These are phyloP conservation scores for Harpagifer antarcticus DNA, from an alignment of 2,797 vertebrate genomes.

Conservation along the genomic window DNA sequence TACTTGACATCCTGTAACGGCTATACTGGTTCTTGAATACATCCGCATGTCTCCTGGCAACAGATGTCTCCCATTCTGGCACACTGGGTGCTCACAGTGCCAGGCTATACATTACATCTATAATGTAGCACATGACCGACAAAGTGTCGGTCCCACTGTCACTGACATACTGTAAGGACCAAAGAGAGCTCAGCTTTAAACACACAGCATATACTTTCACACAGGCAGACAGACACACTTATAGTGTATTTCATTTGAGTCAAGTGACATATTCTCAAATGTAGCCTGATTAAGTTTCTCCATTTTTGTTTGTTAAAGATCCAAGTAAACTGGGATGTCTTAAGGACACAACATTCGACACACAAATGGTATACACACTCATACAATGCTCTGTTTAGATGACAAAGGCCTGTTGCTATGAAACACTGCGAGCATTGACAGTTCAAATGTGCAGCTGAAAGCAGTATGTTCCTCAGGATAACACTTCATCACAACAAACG, in stretches of 20 bases:
- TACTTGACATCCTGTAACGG: conserved; percentile 45
- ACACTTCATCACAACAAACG: conserved; percentile 2
- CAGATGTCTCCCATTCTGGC: conserved; percentile 54
- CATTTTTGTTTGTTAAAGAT: conserved; percentile 11
- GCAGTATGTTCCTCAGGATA: conserved; percentile 12
- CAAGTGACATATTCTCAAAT: neutral
- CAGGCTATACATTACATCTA: conserved; percentile 10
- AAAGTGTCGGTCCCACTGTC: neutral
- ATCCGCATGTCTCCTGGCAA: conserved; percentile 73
- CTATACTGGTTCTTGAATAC: conserved; percentile 36
- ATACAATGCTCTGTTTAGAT: conserved; percentile 18
- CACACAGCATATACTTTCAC: neutral
- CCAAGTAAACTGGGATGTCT: neutral
- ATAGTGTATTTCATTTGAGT: neutral
- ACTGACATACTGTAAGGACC: neutral
- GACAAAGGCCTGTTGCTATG: conserved; percentile 56
- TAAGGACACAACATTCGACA: neutral
- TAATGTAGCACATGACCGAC: neutral
- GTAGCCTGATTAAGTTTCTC: neutral
- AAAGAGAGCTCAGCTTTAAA: neutral
- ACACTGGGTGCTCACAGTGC: conserved; percentile 38
- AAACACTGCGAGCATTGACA: conserved; percentile 24
- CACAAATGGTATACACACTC: neutral
- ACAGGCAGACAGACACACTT: too few relatives aligned
- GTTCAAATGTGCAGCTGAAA: conserved; percentile 23